Percentiles rank a stretch among this genome's conserved stretches.
phyloP scores from a whole-genome alignment of 2,888 invertebrate species.

The Eutolmus rufibarbis region DNA sequence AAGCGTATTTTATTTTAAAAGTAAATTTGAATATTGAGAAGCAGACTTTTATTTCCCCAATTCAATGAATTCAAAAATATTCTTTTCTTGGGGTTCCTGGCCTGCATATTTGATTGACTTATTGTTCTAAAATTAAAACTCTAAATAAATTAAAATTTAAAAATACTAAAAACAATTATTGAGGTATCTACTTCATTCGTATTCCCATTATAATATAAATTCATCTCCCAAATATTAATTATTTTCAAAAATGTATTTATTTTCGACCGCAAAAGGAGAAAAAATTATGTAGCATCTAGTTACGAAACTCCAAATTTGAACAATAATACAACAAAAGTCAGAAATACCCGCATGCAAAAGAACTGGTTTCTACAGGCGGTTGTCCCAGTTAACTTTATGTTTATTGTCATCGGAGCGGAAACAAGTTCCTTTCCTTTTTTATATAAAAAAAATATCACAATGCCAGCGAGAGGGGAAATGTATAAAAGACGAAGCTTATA shows the following conservation, averaged over 20 bases:
- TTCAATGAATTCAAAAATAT: background rate
- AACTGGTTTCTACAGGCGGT: background rate
- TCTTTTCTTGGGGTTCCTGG: no score
- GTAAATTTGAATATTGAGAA: background rate
- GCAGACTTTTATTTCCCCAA: background rate
- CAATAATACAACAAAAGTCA: background rate
- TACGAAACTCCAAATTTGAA: background rate
- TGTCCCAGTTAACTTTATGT: background rate
- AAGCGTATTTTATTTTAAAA: background rate
- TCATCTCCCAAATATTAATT: no score
- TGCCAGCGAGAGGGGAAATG: background rate
- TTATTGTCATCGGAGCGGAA: background rate
- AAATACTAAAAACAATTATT: no score
- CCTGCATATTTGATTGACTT: no score
- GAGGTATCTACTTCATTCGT: no score
- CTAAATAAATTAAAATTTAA: no score
- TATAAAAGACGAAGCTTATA: background rate
- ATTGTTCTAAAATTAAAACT: no score
- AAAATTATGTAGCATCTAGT: background rate
- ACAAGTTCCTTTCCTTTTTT: background rate
- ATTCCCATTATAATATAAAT: no score
- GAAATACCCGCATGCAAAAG: background rate
- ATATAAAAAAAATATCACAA: background rate
- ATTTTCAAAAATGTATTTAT: background rate
- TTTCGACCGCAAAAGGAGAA: background rate